These are phyloP conservation scores for Amblyraja radiata DNA, from an alignment of 2,797 vertebrate genomes.

Conservation along the genomic window DNA sequence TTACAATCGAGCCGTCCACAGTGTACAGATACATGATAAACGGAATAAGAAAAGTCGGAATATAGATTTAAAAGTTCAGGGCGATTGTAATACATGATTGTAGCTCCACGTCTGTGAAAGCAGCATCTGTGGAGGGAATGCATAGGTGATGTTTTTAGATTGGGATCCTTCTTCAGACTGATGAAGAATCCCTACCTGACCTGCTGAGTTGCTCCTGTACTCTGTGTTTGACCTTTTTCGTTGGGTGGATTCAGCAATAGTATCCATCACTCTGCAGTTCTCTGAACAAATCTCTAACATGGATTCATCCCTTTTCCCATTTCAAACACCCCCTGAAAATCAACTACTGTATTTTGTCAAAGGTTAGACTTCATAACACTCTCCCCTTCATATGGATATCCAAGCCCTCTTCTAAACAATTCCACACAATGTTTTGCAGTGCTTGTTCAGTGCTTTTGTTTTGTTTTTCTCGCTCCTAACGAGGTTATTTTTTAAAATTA, in stretches of 20 bases:
- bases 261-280: background rate
- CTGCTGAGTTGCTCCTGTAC: background rate
- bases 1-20: no score
- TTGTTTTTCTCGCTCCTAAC: slow-evolving; percentile 45
- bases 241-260: background rate
- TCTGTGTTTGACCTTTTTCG: background rate
- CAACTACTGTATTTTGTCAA: background rate
- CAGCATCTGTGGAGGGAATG: background rate
- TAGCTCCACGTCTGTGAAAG: no score
- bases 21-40: no score
- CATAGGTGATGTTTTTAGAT: no score
- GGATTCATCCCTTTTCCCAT: background rate
- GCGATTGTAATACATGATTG: no score
- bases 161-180: no score
- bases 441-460: background rate
- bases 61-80: no score
- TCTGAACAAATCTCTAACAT: background rate
- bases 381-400: background rate
- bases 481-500: slow-evolving; percentile 49
- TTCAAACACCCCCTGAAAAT: background rate
- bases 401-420: background rate
- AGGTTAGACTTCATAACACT: background rate
- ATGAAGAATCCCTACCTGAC: no score
- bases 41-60: no score
- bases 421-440: background rate